These are phyloP conservation scores for Monomorium pharaonis DNA, from an alignment of 1,140 invertebrate genomes.

Conservation along the genomic window DNA sequence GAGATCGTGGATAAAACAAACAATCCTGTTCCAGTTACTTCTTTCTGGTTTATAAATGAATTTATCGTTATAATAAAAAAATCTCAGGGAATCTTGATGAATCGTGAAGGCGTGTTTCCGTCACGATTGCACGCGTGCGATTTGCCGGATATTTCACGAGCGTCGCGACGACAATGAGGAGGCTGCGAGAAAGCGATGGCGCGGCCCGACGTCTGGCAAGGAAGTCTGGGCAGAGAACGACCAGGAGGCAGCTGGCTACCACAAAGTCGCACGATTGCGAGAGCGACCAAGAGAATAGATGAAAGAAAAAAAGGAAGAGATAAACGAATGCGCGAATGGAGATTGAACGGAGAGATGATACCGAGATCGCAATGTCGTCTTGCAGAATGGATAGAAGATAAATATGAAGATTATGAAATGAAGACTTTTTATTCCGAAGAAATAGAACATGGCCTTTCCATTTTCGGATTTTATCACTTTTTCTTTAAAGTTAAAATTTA, in stretches of 20 bases:
- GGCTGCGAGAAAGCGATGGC: conserved; percentile 16
- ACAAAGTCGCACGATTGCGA: not conserved
- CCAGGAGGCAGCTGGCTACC: conserved; percentile 36
- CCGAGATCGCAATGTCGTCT: not conserved
- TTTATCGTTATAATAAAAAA: not conserved
- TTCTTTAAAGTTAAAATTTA: not conserved
- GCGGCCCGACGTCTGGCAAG: conserved; percentile 36
- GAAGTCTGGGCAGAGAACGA: conserved; percentile 10
- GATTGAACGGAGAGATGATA: not conserved
- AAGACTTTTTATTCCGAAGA: not conserved
- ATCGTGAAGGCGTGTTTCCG: not conserved
- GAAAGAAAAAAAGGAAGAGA: not conserved
- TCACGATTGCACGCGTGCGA: too few species aligned
- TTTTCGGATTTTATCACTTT: not conserved
- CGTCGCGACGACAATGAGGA: conserved; percentile 25
- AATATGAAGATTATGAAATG: not conserved
- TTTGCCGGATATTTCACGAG: not conserved
- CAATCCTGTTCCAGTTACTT: not conserved
- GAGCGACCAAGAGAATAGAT: not conserved
- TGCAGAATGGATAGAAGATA: not conserved
- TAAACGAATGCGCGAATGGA: not conserved
- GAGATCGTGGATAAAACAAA: not conserved
- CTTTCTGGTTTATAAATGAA: not conserved
- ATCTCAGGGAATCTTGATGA: not conserved
- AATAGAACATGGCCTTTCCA: not conserved